Evolutionary conservation across 1,140 invertebrate genomes (phyloP), one percentile per base, ranked within the genome.

Genomic region (Meloidogyne exigua): DNA sequence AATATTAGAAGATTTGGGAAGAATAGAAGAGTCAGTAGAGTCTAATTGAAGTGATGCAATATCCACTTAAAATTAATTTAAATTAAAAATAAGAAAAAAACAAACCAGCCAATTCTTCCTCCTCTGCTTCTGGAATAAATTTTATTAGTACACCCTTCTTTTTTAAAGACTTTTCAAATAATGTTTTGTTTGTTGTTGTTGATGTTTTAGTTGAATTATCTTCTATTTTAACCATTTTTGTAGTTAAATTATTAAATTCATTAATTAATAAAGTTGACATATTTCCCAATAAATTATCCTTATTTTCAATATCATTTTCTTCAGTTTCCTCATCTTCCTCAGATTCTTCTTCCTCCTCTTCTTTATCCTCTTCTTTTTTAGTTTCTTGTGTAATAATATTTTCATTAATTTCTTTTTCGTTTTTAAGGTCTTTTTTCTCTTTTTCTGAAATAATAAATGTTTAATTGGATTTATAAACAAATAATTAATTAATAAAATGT

Each of bases 111-210:
- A 76, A 23, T 28, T 79, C 77, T n/a, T 79, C 77, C 21, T 79
- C 76, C 13, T 79, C 77, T 0, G 77, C 77, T 64, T 79, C 77
- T 18, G 77, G 77, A 49, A 79, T 76, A 66, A 32, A 26, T 36
- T 26, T 25, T 4, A 21, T 39, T 18, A 5, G n/a, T n/a, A n/a
- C n/a, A 42, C 44, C 42, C 18, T 32, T 32, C 39, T n/a, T 32
- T 67, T 79, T 64, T 62, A 28, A 72, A 12, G 15, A 18, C 21
- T 42, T 62, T 80, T 32, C 26, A 80, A n/a, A 57, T n/a, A 57
- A 13, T 70, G 10, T 77, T 13, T n/a, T 21, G 79, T 36, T 39
- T 13, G 12, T 28, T 39, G 26, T 21, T 66, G 15, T 18, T 21
- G 71, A n/a, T 32, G 28, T 25, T 32, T 21, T 25, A 28, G 32